A percentile compares a stretch with the other conserved stretches of the same genome.
Evolutionary conservation across 2,797 vertebrate genomes (phyloP).

Genomic region (Enteromius fasciolatus): DNA sequence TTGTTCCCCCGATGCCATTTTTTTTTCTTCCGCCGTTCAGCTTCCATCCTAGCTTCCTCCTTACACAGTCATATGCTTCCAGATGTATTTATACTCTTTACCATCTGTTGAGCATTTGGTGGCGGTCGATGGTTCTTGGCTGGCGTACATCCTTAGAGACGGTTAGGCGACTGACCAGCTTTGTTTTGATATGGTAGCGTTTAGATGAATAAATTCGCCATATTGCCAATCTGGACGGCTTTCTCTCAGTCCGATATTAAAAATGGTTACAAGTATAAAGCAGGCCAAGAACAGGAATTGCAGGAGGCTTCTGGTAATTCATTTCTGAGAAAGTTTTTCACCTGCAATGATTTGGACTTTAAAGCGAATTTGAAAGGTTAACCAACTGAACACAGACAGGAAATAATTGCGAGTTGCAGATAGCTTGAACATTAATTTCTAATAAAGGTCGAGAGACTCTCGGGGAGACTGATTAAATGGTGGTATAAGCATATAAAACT

Average conservation of each 20-base stretch:
- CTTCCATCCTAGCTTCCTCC: constrained; percentile 58
- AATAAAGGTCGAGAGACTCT: constrained; percentile 49
- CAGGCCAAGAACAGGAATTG: constrained; percentile 27
- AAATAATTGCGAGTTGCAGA: constrained; percentile 33
- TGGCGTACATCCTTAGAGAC: constrained; percentile 52
- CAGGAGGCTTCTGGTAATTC: neutral
- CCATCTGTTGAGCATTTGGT: constrained; percentile 75
- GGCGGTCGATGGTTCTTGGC: constrained; percentile 60
- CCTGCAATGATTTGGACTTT: constrained; percentile 27
- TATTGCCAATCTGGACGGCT: constrained; percentile 53
- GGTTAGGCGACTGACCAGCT: constrained; percentile 62
- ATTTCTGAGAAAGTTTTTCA: constrained; percentile 29
- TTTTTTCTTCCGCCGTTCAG: constrained; percentile 65
- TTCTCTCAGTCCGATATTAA: constrained; percentile 44
- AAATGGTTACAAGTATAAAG: constrained; percentile 35
- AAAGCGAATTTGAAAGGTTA: constrained; percentile 36
- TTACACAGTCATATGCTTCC: constrained; percentile 63
- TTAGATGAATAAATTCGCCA: constrained; percentile 60
- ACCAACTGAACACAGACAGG: constrained; percentile 24
- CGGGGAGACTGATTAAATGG: constrained; percentile 24
- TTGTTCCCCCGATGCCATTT: constrained; percentile 65
- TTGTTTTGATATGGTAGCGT: constrained; percentile 58
- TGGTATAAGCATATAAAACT: constrained; percentile 16
- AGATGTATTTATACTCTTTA: constrained; percentile 70
- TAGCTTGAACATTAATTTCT: constrained; percentile 39